A percentile compares a stretch with the other conserved stretches of the same genome.
Evolutionary conservation across 64 coral and sea anemone genomes (phyloP).

Genomic region (Pachyseris speciosa): DNA sequence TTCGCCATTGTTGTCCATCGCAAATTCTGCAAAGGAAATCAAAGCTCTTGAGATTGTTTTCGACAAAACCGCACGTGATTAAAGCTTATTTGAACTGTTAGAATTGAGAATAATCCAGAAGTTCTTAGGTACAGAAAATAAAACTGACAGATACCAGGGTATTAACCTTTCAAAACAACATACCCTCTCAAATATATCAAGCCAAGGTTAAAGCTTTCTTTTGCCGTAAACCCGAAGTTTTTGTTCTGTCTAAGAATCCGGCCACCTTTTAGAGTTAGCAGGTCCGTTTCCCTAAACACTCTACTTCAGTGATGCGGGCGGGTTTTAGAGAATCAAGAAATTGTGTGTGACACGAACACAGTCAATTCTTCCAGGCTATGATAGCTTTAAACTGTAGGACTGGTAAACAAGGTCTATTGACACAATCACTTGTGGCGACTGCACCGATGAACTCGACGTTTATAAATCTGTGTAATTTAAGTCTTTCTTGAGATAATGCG

Average conservation of each 20-base stretch:
- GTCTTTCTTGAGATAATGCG: neutral
- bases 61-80: neutral
- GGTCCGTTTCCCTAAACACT: neutral
- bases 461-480: neutral
- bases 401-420: neutral
- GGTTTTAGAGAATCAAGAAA: neutral
- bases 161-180: neutral
- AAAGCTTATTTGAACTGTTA: neutral
- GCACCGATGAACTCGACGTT: neutral
- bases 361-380: too few relatives aligned
- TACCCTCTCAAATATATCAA: neutral
- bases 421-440: neutral
- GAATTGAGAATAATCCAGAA: neutral
- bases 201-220: neutral
- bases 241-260: neutral
- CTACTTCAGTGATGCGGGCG: neutral
- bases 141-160: neutral
- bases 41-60: neutral
- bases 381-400: neutral
- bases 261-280: neutral
- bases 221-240: neutral
- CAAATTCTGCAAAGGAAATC: slow-evolving; percentile 29
- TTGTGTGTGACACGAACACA: neutral
- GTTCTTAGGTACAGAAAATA: neutral
- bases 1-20: slow-evolving; percentile 63